Evolutionary conservation across 2,888 invertebrate genomes (phyloP), one percentile per base, ranked within the genome.

Genomic region (Coelopa pilipes): DNA sequence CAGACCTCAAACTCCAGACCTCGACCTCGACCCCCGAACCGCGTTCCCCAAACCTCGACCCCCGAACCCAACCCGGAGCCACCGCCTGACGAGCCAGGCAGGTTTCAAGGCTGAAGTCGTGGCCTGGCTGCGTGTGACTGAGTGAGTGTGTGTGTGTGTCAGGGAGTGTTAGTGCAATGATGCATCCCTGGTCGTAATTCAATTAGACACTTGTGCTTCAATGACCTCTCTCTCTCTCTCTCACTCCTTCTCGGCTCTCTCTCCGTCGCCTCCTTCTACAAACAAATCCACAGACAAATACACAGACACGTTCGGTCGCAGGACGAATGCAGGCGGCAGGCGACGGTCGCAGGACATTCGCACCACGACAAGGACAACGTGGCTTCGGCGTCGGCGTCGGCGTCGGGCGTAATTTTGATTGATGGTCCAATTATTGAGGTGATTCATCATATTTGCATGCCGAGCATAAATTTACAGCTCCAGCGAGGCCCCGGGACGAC

Each of bases 401-500:
- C 34, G 34, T 55, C 72, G 70, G 74, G 76, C 79, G 80, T 86
- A 85, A 86, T 86, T 86, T 82, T 86, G 86, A 86, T 86, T 86
- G 86, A 86, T 86, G 84, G 80, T 78, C 79, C 81, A 83, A 84
- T 86, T 85, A 86, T 84, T 84, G 81, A 79, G 81, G 83, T 85
- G 84, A 86, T 86, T 85, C 84, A 86, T 86, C 85, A 84, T 82
- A 85, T 84, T 85, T 85, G 84, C 83, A 83, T 85, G 70, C 69
- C 53, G n/a, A 34, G 45, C 62, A 62, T 62, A 62, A 34, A 34
- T 62, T 62, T 24, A 10, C 62, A 45, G 34, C 21, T 45, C n/a
- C 34, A 34, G 7, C 34, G 34, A 34, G 7, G 34, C 34, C 34
- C 34, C 34, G 7, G 2, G 34, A 34, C 34, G 34, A 34, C 34